Evolutionary conservation across 2,888 invertebrate genomes (phyloP).

Genomic region (Tipula unca): DNA sequence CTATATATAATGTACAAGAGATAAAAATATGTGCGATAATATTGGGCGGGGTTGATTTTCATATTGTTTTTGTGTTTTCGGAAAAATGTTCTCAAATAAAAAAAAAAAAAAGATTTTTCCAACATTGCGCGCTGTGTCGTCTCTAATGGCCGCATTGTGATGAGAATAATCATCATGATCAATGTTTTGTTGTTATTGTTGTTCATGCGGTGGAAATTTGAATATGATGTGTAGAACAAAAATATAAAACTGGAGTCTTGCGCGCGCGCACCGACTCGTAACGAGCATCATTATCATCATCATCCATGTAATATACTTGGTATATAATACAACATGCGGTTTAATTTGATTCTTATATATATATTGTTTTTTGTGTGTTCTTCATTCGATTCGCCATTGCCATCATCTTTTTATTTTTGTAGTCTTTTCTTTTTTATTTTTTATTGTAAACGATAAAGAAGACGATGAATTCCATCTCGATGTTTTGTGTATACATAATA

Average conservation of each 20-base stretch:
- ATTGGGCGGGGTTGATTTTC: neutral
- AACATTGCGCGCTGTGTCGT: neutral
- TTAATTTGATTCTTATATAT: neutral
- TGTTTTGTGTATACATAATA: neutral
- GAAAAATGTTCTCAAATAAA: neutral
- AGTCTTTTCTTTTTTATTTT: neutral
- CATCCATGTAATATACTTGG: slow-evolving; percentile 16
- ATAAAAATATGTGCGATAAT: neutral
- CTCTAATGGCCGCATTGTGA: neutral
- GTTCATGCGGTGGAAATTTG: neutral
- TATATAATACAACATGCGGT: neutral
- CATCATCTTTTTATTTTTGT: neutral
- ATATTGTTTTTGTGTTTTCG: neutral
- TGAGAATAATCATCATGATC: neutral
- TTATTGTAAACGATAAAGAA: neutral
- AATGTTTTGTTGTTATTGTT: neutral
- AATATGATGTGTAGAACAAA: too few relatives aligned
- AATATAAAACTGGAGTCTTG: slow-evolving; percentile 18
- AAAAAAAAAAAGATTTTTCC: neutral
- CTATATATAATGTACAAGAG: too few relatives aligned
- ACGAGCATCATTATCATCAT: slow-evolving; percentile 22
- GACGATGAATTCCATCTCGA: neutral
- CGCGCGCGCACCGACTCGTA: slow-evolving; percentile 26
- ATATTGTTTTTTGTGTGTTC: neutral
- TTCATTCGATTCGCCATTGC: neutral